Percentiles rank a stretch among this genome's conserved stretches.
These are phyloP conservation scores for Prosopocoilus inquinatus DNA, from an alignment of 2,888 invertebrate species.

Conservation along the genomic window DNA sequence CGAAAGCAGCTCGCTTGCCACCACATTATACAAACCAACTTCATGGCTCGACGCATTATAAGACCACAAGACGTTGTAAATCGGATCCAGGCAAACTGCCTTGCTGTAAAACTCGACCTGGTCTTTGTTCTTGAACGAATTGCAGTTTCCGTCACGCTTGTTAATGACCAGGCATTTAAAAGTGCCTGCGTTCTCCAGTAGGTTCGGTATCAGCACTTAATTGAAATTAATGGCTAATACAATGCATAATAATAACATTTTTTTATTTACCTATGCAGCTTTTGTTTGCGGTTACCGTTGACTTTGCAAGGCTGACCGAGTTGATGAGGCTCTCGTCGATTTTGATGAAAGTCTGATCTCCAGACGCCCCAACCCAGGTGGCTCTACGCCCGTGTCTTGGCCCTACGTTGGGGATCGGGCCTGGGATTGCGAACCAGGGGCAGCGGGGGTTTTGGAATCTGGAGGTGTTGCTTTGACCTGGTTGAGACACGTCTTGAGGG, in stretches of 20 bases:
- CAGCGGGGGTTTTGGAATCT: constrained; percentile 48
- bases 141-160: constrained; percentile 84
- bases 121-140: constrained; percentile 76
- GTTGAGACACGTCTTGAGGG: constrained; percentile 41
- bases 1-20: constrained; percentile 68
- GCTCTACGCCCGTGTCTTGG: constrained; percentile 83
- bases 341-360: constrained; percentile 92
- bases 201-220: constrained; percentile 78
- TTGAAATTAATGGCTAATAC: not conserved
- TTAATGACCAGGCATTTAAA: constrained; percentile 89
- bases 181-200: constrained; percentile 67
- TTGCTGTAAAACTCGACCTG: constrained; percentile 82
- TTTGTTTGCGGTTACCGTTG: constrained; percentile 86
- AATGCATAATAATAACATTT: not conserved
- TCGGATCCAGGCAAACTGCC: constrained; percentile 82
- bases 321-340: constrained; percentile 92
- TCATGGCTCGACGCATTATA: constrained; percentile 68
- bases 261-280: constrained; percentile 77
- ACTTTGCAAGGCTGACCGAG: constrained; percentile 80
- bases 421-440: constrained; percentile 72
- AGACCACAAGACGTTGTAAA: constrained; percentile 93
- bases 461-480: constrained; percentile 42
- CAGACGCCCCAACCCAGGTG: constrained; percentile 93
- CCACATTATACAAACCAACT: constrained; percentile 78
- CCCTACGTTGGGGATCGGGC: constrained; percentile 76